phyloP scores from a whole-genome alignment of 2,888 invertebrate genomes.

The Cryptocheilus praepositus region DNA sequence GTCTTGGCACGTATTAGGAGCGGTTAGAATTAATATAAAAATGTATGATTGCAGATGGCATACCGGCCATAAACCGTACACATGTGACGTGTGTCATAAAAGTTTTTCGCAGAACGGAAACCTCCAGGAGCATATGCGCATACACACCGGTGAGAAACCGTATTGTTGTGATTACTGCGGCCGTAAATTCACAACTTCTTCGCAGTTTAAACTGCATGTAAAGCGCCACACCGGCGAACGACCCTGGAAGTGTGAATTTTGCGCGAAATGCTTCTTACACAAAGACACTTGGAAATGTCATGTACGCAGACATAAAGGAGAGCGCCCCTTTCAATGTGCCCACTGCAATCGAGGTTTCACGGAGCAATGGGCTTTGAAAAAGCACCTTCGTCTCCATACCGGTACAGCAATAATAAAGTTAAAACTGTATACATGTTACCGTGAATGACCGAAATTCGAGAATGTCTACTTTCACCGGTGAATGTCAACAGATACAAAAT shows the following conservation, averaged over 20 bases:
- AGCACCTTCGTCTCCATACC: conserved; percentile 81
- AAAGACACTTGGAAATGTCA: conserved; percentile 82
- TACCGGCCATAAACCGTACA: conserved; percentile 82
- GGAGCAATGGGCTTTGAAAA: conserved; percentile 81
- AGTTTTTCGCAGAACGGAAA: conserved; percentile 87
- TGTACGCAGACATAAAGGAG: conserved; percentile 81
- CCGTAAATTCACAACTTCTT: conserved; percentile 84
- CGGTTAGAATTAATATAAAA: conserved; percentile 4
- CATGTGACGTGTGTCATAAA: conserved; percentile 83
- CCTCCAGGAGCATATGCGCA: conserved; percentile 84
- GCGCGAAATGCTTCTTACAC: conserved; percentile 78
- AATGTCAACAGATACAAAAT: too few relatives aligned
- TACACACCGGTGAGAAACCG: conserved; percentile 88
- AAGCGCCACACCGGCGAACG: conserved; percentile 79
- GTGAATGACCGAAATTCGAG: too few relatives aligned
- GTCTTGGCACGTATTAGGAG: too few relatives aligned
- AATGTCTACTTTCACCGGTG: too few relatives aligned
- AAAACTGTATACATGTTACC: too few relatives aligned
- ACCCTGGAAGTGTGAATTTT: conserved; percentile 79
- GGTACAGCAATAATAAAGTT: conserved; percentile 70
- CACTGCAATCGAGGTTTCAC: conserved; percentile 79
- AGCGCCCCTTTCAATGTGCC: conserved; percentile 80
- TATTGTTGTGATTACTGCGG: conserved; percentile 82
- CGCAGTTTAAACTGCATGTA: conserved; percentile 82
- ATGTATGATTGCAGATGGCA: conserved; percentile 77